Conservation (phyloP, 2,888 invertebrate genomes). For the Tinea semifulvella region DNA sequence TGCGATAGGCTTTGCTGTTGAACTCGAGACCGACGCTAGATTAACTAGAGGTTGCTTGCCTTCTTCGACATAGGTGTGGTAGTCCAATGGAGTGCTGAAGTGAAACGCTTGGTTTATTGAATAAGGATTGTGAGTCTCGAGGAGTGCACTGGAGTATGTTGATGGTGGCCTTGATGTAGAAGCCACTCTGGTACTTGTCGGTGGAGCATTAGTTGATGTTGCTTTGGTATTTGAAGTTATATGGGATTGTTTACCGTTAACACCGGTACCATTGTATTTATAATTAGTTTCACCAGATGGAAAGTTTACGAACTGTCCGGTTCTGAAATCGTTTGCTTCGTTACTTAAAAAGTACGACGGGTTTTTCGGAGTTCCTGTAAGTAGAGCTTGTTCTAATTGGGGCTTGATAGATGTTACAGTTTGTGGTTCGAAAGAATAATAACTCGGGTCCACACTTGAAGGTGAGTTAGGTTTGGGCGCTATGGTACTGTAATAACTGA, state of each 20-base stretch:
- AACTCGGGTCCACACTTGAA: constrained; percentile 36
- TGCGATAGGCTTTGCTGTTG: constrained; percentile 25
- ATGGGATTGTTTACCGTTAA: constrained; percentile 22
- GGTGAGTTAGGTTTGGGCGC: constrained; percentile 36
- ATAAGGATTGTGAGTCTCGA: constrained; percentile 59
- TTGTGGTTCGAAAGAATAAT: constrained; percentile 55
- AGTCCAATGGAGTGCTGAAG: constrained; percentile 55
- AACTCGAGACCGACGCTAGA: constrained; percentile 19
- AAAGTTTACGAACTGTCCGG: constrained; percentile 31
- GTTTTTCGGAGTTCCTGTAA: constrained; percentile 30
- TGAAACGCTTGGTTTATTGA: constrained; percentile 61
- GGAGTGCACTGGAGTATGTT: constrained; percentile 45
- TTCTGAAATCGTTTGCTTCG: constrained; percentile 33
- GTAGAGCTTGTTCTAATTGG: constrained; percentile 26
- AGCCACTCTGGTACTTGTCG: constrained; percentile 31
- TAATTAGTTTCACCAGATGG: constrained; percentile 18
- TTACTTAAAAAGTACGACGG: constrained; percentile 33
- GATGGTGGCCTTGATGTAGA: constrained; percentile 27
- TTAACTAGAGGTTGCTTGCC: constrained; percentile 36
- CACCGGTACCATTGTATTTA: background rate
- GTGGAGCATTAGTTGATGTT: constrained; percentile 30
- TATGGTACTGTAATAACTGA: constrained; percentile 50
- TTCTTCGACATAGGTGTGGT: constrained; percentile 50
- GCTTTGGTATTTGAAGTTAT: constrained; percentile 27
- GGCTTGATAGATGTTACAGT: constrained; percentile 41